Base-by-base conservation (phyloP, 2,888 invertebrate genomes). In the Acleris literana region DNA sequence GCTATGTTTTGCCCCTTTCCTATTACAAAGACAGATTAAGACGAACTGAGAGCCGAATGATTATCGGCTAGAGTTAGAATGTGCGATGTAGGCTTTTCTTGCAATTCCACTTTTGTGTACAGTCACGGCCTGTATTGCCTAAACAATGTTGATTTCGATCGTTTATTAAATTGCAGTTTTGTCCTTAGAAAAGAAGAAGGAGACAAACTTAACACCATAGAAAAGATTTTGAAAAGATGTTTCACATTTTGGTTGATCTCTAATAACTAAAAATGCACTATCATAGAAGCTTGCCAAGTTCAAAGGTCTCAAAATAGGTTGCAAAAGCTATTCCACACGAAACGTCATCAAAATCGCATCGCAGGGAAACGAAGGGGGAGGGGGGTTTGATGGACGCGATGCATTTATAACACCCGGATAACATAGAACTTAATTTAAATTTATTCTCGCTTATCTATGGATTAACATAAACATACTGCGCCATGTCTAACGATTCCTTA, bases 301-400 rank as follows among this genome's bases (percentile, higher is more conserved):
- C 61, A 71, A 70, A 72, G 70, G 71, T 69, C 64, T 69, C 64
- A 13, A 56, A 70, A 70, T 68, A 70, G 69, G 71, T 71, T 70
- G 69, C 55, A 46, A 44, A 33, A 59, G 54, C 65, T 52, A 70
- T 69, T 69, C 70, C 70, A 71, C 71, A 72, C 67, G 58, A 53
- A 48, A 61, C 60, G 59, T 68, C 69, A 60, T 71, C 72, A 68
- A 69, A 71, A 13, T 67, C 56, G 63, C 63, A 46, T 44, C 22
- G 39, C 18, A 46, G 51, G 16, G 54, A 39, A 39, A 39, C 1
- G 43, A 20, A 5, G 20, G 13, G 16, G 52, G 18, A 51, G 62
- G 22, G 52, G 18, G 57, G 56, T 22, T 44, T 65, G 65, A 52
- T 54, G 66, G 64, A 68, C 58, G 58, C 64, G 53, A 69, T 68